Evolutionary conservation across 2,888 invertebrate species (phyloP), one percentile per base, ranked within the genome.

Genomic region (Epiblema foenella): DNA sequence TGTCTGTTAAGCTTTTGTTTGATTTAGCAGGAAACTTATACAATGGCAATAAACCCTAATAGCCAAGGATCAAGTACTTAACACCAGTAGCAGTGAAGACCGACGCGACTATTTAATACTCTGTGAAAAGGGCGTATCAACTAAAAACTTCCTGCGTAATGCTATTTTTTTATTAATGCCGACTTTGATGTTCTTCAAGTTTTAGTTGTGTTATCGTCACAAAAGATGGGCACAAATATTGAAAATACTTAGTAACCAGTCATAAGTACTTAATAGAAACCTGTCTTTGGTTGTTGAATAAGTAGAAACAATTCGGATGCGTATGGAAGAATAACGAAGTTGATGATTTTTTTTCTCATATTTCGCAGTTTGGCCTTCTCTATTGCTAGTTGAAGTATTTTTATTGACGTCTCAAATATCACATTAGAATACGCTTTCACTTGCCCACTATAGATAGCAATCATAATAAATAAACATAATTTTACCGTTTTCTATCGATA

Each of bases 1-100:
- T 64, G 52, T 64, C 11, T 64, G 52, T 54, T 64, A 64, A 64
- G 39, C 52, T 64, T 64, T 64, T 64, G 64, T 64, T 64, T 54
- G 64, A 64, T 5, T 54, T 20, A 39, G 9, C 20, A 52, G 51
- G 52, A 37, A 52, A 63, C 37, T n/a, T 39, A 63, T 51, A 64
- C 64, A 64, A 64, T 64, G 52, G 20, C 64, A 54, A 39, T 64
- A 64, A 64, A 52, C 63, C 63, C 51, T 63, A 63, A 63, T 63
- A 15, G 62, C n/a, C 12, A 63, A 64, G 63, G 63, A 64, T 52
- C 64, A 17, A 39, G 52, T 64, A 64, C 64, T 64, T 64, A 64
- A 64, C 64, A 64, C 64, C 64, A 39, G 64, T 64, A 64, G 64
- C 64, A 39, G 52, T 17, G 54, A 52, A 20, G 18, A 52, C 63